Evolutionary conservation across 1,140 invertebrate species (phyloP), one percentile per base, ranked within the genome.

Genomic region (Drosophila grimshawi): DNA sequence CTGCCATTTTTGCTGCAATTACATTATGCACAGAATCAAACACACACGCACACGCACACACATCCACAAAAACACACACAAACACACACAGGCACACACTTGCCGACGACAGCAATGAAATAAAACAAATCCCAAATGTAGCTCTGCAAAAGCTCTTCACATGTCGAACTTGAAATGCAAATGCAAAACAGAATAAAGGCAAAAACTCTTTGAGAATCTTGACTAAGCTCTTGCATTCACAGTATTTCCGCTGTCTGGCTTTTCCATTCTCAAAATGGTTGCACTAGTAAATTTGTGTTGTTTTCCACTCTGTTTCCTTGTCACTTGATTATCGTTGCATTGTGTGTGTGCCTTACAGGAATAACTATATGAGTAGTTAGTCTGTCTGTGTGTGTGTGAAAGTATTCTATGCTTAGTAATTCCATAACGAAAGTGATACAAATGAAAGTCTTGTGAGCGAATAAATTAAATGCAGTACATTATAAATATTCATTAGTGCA

Each of bases 401-500:
- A 69, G 64, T 81, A 61, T 65, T 46, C 33, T 39, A 46, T 46
- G 52, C 69, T 86, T 67, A 63, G 55, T 68, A 62, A 76, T 79
- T 77, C 62, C 61, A 64, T 76, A 80, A 46, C 46, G 73, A 76
- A 83, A 83, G 83, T 89, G 83, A 83, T 80, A 89, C 73, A 89
- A 88, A 80, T 78, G 85, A 89, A 89, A 89, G 73, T 83, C 80
- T 80, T 86, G 83, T 76, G 65, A 80, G 67, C 53, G 83, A 86
- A 86, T 86, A 86, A 70, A 86, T 86, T 88, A 86, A 86, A 43
- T 48, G 65, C 37, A 6, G 39, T 65, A 43, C 65, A 59, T 62
- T 71, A 86, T 86, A 89, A 83, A 86, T 86, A 86, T 86, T 86
- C 83, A 86, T 86, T 72, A 72, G 62, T 79, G 76, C 73, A 76